Percentiles rank a stretch among this genome's conserved stretches.
These are phyloP conservation scores for Malurus splendens DNA, from an alignment of 2,797 vertebrate species.

Conservation along the genomic window DNA sequence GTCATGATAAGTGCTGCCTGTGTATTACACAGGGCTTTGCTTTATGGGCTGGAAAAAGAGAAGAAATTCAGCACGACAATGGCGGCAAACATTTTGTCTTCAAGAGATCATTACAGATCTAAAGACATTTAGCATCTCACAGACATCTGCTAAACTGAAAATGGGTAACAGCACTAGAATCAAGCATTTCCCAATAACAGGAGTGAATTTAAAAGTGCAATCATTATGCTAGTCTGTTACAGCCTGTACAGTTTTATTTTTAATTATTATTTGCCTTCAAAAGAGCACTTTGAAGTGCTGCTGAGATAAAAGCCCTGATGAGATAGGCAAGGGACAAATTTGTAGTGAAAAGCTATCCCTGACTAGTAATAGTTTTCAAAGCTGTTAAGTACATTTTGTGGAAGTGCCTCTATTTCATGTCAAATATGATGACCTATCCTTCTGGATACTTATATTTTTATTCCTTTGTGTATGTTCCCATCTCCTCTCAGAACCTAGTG, in stretches of 20 bases:
- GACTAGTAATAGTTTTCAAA: constrained; percentile 34
- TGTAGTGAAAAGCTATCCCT: background rate
- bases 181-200: background rate
- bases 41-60: background rate
- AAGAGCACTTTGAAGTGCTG: constrained; percentile 5
- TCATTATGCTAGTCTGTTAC: background rate
- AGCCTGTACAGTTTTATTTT: constrained; percentile 15
- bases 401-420: constrained; percentile 16
- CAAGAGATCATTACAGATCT: background rate
- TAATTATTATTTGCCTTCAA: constrained; percentile 46
- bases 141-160: constrained; percentile 13
- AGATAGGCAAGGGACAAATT: background rate
- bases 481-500: background rate
- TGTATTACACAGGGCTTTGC: background rate
- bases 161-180: background rate
- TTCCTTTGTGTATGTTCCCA: background rate
- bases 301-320: constrained; percentile 16
- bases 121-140: background rate
- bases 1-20: background rate
- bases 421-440: background rate
- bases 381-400: background rate
- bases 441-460: background rate
- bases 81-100: background rate
- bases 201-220: background rate
- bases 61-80: background rate